These are phyloP conservation scores for Stomatorhinus walkeri DNA, from an alignment of 2,797 vertebrate species.

Conservation along the genomic window DNA sequence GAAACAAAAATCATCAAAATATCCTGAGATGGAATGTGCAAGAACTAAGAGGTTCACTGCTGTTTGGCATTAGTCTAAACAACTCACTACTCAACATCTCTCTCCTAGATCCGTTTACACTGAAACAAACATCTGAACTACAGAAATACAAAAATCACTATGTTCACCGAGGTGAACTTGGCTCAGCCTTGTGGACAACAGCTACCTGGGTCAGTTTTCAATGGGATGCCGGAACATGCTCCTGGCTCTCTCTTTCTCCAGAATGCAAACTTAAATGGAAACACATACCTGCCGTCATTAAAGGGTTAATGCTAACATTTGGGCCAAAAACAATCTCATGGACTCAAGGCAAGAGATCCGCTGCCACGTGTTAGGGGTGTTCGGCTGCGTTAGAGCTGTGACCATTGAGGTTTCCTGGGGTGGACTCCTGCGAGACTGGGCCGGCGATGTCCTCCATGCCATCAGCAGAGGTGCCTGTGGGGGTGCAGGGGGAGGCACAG, in stretches of 20 bases:
- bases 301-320: not conserved
- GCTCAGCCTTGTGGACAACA: constrained; percentile 6
- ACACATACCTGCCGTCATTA: not conserved
- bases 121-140: not conserved
- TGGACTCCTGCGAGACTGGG: constrained; percentile 60
- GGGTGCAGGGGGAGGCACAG: constrained; percentile 68
- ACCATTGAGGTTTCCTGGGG: constrained; percentile 70
- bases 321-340: not conserved
- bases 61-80: not conserved
- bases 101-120: not conserved
- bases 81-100: not conserved
- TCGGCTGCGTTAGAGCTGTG: constrained; percentile 63
- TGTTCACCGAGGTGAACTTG: not conserved
- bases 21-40: constrained; percentile 10
- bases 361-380: constrained; percentile 60
- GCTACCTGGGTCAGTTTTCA: not conserved
- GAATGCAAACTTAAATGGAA: not conserved
- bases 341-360: not conserved
- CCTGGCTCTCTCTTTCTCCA: not conserved
- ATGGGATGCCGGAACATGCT: not conserved
- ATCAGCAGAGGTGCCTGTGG: constrained; percentile 52
- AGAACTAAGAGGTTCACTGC: not conserved
- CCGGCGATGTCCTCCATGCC: constrained; percentile 50
- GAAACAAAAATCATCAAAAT: not conserved
- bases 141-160: not conserved